Base-by-base conservation (phyloP, 2,113 vertebrate genomes). In the Eudorcas thomsonii region DNA sequence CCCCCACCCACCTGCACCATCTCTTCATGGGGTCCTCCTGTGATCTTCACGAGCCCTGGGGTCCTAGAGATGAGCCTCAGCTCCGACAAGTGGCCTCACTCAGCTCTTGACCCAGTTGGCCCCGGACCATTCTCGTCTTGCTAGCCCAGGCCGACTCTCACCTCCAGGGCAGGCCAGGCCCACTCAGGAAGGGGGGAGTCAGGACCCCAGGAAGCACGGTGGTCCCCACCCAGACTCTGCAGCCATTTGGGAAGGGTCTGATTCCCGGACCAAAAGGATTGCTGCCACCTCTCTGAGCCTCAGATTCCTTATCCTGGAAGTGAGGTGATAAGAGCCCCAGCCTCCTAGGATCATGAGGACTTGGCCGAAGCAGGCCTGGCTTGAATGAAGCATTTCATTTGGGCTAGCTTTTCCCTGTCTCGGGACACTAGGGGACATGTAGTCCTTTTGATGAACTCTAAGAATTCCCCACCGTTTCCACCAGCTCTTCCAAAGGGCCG, bases 301-400 rank as follows among this genome's bases (percentile, higher is more conserved):
- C 39, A 43, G 25, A 13, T 54, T 36, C 30, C 33, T 78, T 39
- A 14, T 57, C 12, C 59, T 78, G 21, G 25, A 23, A 30, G 11
- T 39, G n/a, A 19, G 39, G 39, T 13, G 6, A 3, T 17, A 12
- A 16, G 12, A 36, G 14, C 19, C 19, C 30, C 43, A 30, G 30
- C 64, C 52, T 26, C 48, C 0, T 1, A 3, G 43, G 30, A 7
- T 17, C 0, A 1, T 3, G 23, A 52, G 45, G 48, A n/a, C 82
- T 6, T 0, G 4, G 4, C 64, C 2, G 30, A 14, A 2, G 74
- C 25, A 30, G 60, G 88, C 36, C 14, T 78, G 48, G 39, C 3
- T 0, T 6, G 14, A 52, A 3, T 28, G 12, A 8, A 28, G 33
- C 6, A 0, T 77, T 55, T 64, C 45, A 0, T 28, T n/a, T 1